Base-by-base conservation (phyloP, 2,888 invertebrate genomes). In the Ganaspis brasiliensis region DNA sequence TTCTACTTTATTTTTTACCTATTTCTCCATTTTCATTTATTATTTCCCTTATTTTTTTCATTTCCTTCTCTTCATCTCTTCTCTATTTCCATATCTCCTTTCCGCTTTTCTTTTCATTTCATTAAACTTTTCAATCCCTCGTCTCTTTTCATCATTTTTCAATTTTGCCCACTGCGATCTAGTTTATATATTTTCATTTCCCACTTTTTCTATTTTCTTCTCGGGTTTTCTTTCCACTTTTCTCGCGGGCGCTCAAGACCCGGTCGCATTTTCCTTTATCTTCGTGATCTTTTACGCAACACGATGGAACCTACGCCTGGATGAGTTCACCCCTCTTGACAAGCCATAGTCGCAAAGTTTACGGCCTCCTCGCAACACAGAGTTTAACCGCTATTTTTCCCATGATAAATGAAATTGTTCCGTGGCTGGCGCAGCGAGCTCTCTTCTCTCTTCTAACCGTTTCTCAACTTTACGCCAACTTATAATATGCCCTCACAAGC, bases 381-480 rank as follows among this genome's bases (percentile, higher is more conserved):
- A 86, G 84, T 86, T 88, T 86, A 87, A 85, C 85, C 84, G 82
- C 82, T 83, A 88, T 89, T 89, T 89, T 88, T 88, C 87, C 84
- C 83, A 80, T 88, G 89, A 88, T 88, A 89, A 89, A 89, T 89
- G 89, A 89, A 89, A 89, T 89, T 89, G 88, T 88, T 88, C 84
- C 81, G 75, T 79, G 75, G 78, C 76, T 79, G 73, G 77, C 19
- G 78, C 75, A 57, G 71, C 61, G 57, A 59, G 59, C 76, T 75
- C 21, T 45, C 19, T 21, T 56, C n/a, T 61, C 10, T 59, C 8
- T 35, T 63, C 14, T 12, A 2, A 8, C 24, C 52, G 72, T 70
- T 59, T 59, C 71, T 45, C 63, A 78, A 78, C 74, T 78, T 76
- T 75, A 73, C 71, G 72, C 21, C 31, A 21, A 78, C 75, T 80